Conservation (phyloP, 2,888 invertebrate genomes). For the Plagodis dolabraria region DNA sequence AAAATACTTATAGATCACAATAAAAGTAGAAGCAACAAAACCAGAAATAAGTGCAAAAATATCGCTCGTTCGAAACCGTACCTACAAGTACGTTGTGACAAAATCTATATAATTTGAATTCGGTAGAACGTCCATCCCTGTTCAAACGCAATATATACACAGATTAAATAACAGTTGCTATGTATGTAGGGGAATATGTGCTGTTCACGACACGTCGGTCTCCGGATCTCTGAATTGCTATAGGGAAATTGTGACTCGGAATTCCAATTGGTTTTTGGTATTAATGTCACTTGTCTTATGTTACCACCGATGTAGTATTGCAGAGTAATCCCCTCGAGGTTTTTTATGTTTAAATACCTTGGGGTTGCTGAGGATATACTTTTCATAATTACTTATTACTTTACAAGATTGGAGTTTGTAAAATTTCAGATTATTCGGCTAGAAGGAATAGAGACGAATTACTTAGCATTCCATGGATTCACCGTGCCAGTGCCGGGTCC, state of each 20-base stretch:
- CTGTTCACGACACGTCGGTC: slow-evolving; percentile 44
- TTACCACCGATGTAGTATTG: slow-evolving; percentile 8
- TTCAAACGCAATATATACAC: slow-evolving; percentile 32
- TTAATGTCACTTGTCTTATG: slow-evolving; percentile 54
- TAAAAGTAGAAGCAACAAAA: not conserved
- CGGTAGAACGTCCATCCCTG: slow-evolving; percentile 18
- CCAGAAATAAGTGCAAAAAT: slow-evolving; percentile 1
- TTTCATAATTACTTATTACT: too few relatives aligned
- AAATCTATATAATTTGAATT: slow-evolving; percentile 21
- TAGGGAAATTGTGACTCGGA: slow-evolving; percentile 64
- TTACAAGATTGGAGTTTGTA: too few relatives aligned
- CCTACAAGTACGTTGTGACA: not conserved
- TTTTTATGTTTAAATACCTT: slow-evolving; percentile 8
- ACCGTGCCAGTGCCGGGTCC: too few relatives aligned
- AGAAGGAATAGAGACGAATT: too few relatives aligned
- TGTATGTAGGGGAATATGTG: slow-evolving; percentile 34
- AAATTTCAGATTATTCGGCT: too few relatives aligned
- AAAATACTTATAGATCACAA: too few relatives aligned
- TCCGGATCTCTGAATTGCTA: slow-evolving; percentile 51
- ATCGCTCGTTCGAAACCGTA: not conserved
- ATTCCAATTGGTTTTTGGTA: slow-evolving; percentile 68
- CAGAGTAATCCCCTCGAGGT: slow-evolving; percentile 4
- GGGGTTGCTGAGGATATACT: not conserved
- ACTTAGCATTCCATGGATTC: too few relatives aligned
- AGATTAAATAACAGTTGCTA: too few relatives aligned